Conservation (phyloP, 2,113 vertebrate genomes). For the Larimichthys crocea region DNA sequence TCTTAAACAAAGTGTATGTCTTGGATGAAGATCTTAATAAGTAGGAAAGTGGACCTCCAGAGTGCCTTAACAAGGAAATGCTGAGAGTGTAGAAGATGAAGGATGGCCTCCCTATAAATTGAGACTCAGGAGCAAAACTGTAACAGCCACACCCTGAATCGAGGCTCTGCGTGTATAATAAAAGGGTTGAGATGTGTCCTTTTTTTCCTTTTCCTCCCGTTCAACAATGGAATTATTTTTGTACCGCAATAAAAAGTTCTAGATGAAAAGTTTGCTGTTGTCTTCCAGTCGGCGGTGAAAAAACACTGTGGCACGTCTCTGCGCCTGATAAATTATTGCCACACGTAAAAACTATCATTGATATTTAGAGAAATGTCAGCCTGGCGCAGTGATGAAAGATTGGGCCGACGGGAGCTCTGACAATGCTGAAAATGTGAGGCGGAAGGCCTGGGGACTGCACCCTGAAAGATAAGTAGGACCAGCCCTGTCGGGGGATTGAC, state of each 20-base stretch:
- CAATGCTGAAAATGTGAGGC: constrained; percentile 50
- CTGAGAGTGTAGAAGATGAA: constrained; percentile 18
- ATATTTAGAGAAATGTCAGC: constrained; percentile 74
- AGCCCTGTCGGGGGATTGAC: constrained; percentile 64
- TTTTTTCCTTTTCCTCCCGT: neutral
- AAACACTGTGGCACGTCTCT: constrained; percentile 39
- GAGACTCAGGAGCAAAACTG: neutral
- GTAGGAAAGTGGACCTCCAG: constrained; percentile 1
- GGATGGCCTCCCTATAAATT: neutral
- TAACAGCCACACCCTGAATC: neutral
- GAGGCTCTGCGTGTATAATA: neutral
- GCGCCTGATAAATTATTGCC: constrained; percentile 58
- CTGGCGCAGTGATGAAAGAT: constrained; percentile 68
- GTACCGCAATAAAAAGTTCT: neutral
- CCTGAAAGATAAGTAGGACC: constrained; percentile 76
- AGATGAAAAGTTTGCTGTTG: constrained; percentile 9
- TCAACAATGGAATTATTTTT: neutral
- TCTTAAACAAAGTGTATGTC: constrained; percentile 34
- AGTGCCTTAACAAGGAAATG: constrained; percentile 20
- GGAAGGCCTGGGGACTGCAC: constrained; percentile 55
- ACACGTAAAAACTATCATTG: constrained; percentile 65
- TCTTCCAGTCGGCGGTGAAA: constrained; percentile 1
- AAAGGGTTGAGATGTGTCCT: neutral
- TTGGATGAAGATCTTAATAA: neutral
- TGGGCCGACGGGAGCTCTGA: constrained; percentile 40